phyloP scores from a whole-genome alignment of 2,113 vertebrate genomes.

The Psammodynastes pulverulentus region DNA sequence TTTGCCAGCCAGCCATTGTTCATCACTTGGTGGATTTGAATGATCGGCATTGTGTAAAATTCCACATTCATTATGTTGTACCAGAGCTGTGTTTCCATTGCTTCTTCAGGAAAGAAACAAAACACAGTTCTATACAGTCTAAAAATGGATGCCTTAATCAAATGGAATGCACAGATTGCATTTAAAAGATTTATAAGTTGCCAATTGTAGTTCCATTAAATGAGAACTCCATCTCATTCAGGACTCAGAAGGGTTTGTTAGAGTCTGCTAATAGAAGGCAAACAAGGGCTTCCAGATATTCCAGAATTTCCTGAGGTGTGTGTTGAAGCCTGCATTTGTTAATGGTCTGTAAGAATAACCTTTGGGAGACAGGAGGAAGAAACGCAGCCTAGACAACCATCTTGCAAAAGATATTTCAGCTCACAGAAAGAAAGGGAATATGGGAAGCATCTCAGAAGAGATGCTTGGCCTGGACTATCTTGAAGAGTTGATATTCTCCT shows the following conservation, averaged over 20 bases:
- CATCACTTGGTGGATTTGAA: slow-evolving; percentile 8
- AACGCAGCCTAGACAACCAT: background rate
- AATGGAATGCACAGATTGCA: background rate
- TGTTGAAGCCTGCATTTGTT: background rate
- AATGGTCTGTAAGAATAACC: background rate
- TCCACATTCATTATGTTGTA: slow-evolving; percentile 7
- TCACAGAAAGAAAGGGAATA: background rate
- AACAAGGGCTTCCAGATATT: background rate
- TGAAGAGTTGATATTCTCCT: background rate
- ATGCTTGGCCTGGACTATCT: background rate
- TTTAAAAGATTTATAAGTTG: background rate
- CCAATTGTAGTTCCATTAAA: background rate
- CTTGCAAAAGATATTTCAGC: background rate
- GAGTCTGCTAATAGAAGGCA: background rate
- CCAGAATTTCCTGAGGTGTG: background rate
- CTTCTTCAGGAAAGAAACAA: background rate
- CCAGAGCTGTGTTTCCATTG: background rate
- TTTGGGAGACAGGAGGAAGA: background rate
- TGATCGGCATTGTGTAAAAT: slow-evolving; percentile 4
- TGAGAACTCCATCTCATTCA: background rate
- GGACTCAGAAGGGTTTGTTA: background rate
- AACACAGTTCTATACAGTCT: background rate
- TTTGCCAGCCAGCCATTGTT: slow-evolving; percentile 25
- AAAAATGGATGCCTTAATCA: background rate
- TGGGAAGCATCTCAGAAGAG: background rate